These are phyloP conservation scores for Geothlypis trichas DNA, from an alignment of 2,113 vertebrate species.

Conservation along the genomic window DNA sequence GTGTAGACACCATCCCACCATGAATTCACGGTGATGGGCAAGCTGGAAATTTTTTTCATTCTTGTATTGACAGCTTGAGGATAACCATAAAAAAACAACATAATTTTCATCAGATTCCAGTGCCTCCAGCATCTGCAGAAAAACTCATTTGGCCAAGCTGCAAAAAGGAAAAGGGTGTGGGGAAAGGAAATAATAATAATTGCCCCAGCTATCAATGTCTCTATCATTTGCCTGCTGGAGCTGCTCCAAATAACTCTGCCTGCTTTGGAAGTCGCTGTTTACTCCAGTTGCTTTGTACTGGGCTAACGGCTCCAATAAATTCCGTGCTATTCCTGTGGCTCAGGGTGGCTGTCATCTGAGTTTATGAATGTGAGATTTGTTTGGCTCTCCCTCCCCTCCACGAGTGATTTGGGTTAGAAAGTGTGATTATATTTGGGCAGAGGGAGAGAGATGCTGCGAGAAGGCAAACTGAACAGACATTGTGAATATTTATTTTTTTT, in stretches of 20 bases:
- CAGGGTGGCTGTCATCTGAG: conserved; percentile 32
- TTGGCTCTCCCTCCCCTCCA: neutral
- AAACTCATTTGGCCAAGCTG: neutral
- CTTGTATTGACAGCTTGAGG: neutral
- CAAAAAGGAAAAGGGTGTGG: neutral
- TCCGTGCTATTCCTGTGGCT: neutral
- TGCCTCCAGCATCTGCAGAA: neutral
- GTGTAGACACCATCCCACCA: fast-evolving
- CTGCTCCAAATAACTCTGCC: conserved; percentile 1
- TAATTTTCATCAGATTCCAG: neutral
- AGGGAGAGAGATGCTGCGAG: conserved; percentile 45
- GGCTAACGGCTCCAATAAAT: neutral
- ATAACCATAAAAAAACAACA: neutral
- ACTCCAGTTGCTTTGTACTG: conserved; percentile 43
- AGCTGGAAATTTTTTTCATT: neutral
- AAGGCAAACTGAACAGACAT: conserved; percentile 58
- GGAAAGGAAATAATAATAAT: conserved; percentile 42
- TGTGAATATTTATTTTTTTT: conserved; percentile 60
- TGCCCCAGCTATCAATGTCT: neutral
- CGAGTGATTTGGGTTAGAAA: conserved; percentile 3
- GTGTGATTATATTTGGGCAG: conserved; percentile 35
- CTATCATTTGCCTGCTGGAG: conserved; percentile 27
- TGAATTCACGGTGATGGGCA: neutral
- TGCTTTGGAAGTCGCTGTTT: conserved; percentile 1
- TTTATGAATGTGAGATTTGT: conserved; percentile 62